Percentiles rank a stretch among this genome's conserved stretches.
Evolutionary conservation across 2,888 invertebrate genomes (phyloP).

Genomic region (Hypsopygia costalis): DNA sequence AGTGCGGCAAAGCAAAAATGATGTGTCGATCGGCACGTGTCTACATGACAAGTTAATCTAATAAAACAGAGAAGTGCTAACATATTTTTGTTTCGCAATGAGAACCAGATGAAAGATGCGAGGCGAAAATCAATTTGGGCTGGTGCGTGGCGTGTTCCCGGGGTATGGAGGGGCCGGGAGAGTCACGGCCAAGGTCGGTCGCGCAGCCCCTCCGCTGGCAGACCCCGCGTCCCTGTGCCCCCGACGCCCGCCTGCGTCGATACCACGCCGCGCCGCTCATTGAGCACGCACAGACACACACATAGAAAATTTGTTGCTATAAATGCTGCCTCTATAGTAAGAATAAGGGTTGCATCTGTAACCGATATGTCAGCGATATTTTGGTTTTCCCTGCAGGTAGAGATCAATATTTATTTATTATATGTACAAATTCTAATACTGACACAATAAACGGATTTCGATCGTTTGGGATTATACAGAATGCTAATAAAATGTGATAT

Average conservation of each 20-base stretch:
- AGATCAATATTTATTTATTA: too few relatives aligned
- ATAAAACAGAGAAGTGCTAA: slow-evolving; percentile 23
- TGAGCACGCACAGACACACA: slow-evolving; percentile 16
- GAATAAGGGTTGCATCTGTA: too few relatives aligned
- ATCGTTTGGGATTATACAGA: too few relatives aligned
- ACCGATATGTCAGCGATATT: too few relatives aligned
- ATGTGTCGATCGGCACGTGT: slow-evolving; percentile 6
- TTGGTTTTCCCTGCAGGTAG: too few relatives aligned
- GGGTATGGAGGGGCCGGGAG: slow-evolving; percentile 40
- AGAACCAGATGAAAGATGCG: slow-evolving; percentile 26
- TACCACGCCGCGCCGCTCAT: slow-evolving; percentile 24
- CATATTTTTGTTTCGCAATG: slow-evolving; percentile 24
- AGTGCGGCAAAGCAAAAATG: slow-evolving; percentile 15
- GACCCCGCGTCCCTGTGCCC: slow-evolving; percentile 23
- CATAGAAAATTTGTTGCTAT: neutral
- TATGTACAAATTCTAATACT: too few relatives aligned
- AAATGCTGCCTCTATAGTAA: neutral
- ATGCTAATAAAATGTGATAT: too few relatives aligned
- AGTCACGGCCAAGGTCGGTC: slow-evolving; percentile 79
- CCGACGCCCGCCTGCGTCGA: slow-evolving; percentile 34
- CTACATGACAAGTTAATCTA: slow-evolving; percentile 5
- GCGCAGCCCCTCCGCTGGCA: slow-evolving; percentile 28
- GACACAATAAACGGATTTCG: too few relatives aligned
- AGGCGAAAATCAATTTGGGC: slow-evolving; percentile 59
- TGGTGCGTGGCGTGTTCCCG: slow-evolving; percentile 45